Evolutionary conservation across 2,888 invertebrate species (phyloP).

Genomic region (Leptinotarsa juncta): DNA sequence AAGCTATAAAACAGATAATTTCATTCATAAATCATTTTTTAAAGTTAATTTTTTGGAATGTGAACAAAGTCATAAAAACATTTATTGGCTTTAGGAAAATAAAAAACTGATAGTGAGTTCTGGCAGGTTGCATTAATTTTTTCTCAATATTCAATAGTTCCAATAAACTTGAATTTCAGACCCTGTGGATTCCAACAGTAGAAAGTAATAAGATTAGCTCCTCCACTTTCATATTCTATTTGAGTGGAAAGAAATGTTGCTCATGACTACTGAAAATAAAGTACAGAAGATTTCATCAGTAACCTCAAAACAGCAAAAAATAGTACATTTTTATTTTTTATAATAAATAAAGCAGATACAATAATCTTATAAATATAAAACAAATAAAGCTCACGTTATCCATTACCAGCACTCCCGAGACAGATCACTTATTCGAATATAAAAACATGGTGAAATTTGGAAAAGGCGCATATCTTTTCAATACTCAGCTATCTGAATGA

Average conservation of each 20-base stretch:
- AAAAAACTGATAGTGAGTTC: no score
- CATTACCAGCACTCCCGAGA: neutral
- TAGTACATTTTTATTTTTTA: neutral
- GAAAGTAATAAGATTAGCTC: no score
- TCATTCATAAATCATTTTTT: neutral
- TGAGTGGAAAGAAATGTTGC: no score
- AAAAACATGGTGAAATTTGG: neutral
- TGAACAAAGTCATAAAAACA: neutral
- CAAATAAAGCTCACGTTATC: neutral
- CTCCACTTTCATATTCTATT: no score
- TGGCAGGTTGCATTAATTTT: no score
- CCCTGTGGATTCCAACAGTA: no score
- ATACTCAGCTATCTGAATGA: neutral
- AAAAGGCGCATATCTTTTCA: neutral
- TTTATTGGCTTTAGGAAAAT: neutral
- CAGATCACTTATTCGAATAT: neutral
- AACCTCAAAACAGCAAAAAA: neutral
- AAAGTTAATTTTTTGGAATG: neutral
- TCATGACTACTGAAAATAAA: no score
- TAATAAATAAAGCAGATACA: neutral
- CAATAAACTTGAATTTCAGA: no score
- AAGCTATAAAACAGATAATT: conserved; percentile 20
- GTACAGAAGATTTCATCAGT: no score
- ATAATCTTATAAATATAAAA: conserved; percentile 15
- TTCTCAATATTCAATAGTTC: no score